Conservation (phyloP, 2,888 invertebrate genomes). For the Cheilosia pagana region DNA sequence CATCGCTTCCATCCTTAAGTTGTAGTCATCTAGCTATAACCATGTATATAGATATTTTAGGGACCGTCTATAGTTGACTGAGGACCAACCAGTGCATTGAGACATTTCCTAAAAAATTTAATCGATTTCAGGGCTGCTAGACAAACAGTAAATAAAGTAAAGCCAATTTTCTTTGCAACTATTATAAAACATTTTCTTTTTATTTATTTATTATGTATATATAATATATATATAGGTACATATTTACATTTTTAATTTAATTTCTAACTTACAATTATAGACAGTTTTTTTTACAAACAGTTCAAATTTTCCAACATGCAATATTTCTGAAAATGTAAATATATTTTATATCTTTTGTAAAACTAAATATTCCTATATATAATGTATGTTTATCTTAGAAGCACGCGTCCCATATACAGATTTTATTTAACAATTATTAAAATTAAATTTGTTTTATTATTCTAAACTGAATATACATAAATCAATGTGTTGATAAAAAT, state of each 20-base stretch:
- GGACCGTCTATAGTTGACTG: too few species aligned
- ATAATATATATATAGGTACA: slow-evolving; percentile 35
- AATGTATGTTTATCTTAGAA: not conserved
- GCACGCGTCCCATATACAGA: slow-evolving; percentile 1
- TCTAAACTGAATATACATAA: slow-evolving; percentile 20
- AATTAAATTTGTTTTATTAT: slow-evolving; percentile 4
- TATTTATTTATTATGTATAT: slow-evolving; percentile 39
- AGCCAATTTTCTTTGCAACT: slow-evolving; percentile 16
- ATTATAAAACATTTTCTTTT: slow-evolving; percentile 57
- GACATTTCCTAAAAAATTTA: not conserved
- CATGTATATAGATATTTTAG: too few species aligned
- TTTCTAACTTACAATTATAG: slow-evolving; percentile 47
- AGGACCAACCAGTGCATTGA: too few species aligned
- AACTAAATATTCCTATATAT: slow-evolving; percentile 30
- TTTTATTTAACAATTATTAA: not conserved
- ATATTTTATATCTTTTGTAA: slow-evolving; percentile 29
- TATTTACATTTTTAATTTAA: slow-evolving; percentile 28
- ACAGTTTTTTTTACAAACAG: slow-evolving; percentile 27
- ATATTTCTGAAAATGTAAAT: slow-evolving; percentile 39
- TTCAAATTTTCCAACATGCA: slow-evolving; percentile 30
- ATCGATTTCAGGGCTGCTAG: too few species aligned
- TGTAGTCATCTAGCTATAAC: too few species aligned
- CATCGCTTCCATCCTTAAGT: too few species aligned
- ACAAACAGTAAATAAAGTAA: not conserved
- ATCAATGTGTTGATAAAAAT: slow-evolving; percentile 48